A percentile compares a stretch with the other conserved stretches of the same genome.
Conservation (phyloP, 2,888 invertebrate genomes). For the Zeuzera pyrina region DNA sequence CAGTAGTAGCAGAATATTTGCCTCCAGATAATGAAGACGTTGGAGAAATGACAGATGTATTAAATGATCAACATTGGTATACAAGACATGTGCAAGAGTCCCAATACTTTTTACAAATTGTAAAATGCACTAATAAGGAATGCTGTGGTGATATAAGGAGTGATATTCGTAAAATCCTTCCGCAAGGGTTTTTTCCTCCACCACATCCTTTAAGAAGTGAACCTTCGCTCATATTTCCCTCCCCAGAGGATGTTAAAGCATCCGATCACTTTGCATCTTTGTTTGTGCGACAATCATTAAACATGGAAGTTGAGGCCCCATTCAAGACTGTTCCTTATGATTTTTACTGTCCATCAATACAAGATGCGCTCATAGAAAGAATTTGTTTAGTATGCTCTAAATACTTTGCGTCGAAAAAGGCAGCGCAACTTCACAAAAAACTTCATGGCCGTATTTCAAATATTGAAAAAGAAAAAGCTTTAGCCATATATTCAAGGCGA, state of each 20-base stretch:
- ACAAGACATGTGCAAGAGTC: conserved; percentile 4
- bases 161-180: conserved; percentile 1
- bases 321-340: too few species aligned
- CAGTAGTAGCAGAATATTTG: conserved; percentile 3
- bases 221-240: conserved; percentile 4
- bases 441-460: conserved; percentile 4
- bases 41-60: neutral
- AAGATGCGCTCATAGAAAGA: too few species aligned
- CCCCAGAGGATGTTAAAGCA: conserved; percentile 2
- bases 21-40: neutral
- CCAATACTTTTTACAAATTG: conserved; percentile 4
- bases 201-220: conserved; percentile 1
- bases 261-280: too few species aligned
- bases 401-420: neutral
- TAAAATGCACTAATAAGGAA: conserved; percentile 2
- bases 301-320: too few species aligned
- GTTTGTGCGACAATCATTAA: too few species aligned
- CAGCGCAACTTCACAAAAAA: conserved; percentile 4
- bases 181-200: conserved; percentile 3
- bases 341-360: too few species aligned
- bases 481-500: conserved; percentile 6
- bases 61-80: conserved; percentile 1
- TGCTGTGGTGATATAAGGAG: conserved; percentile 2
- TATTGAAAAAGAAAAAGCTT: conserved; percentile 6
- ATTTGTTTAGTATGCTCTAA: too few species aligned